Base-by-base conservation (phyloP, 2,113 vertebrate genomes). In the Labeo rohita region DNA sequence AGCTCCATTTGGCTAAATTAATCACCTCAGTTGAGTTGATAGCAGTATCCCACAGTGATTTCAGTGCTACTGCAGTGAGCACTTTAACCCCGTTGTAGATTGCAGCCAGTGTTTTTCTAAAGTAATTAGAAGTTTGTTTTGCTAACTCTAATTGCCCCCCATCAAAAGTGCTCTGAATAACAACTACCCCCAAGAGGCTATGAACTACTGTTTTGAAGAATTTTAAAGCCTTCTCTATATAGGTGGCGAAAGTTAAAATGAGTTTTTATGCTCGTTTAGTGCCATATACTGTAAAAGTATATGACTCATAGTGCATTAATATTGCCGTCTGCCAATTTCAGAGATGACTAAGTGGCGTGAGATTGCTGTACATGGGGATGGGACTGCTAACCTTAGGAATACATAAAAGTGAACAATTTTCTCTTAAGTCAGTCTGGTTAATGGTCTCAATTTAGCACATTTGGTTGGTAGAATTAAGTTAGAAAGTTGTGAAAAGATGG, bases 41-140 rank as follows among this genome's bases (percentile, higher is more conserved):
- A 79, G 45, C 18, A 39, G 56, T n/a, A 54, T 8, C 65, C 80
- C 15, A 15, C 56, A 74, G 68, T 47, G 45, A 56, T 74, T 84
- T 9, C 13, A 66, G 39, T 78, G 66, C 43, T 50, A 45, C n/a
- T 70, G 73, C 72, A 88, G 84, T 78, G 47, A 87, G 87, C 79
- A 63, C 89, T 87, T 89, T 92, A 92, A 91, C 86, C 63, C 63
- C 87, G 87, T 91, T 91, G 75, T 83, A 8, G 59, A 36, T 50
- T 65, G 66, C 83, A 73, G 80, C 81, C 88, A 88, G n/a, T 91
- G 92, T 92, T 92, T 86, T 92, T 93, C 90, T 90, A 93, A 84
- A 90, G 89, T 93, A 93, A 93, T 93, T 91, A 93, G 90, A 91
- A 91, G 92, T 94, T 93, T 93, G 92, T 94, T 94, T 92, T 92